Evolutionary conservation across 1,140 invertebrate genomes (phyloP).

Genomic region (Plectus sambesii): DNA sequence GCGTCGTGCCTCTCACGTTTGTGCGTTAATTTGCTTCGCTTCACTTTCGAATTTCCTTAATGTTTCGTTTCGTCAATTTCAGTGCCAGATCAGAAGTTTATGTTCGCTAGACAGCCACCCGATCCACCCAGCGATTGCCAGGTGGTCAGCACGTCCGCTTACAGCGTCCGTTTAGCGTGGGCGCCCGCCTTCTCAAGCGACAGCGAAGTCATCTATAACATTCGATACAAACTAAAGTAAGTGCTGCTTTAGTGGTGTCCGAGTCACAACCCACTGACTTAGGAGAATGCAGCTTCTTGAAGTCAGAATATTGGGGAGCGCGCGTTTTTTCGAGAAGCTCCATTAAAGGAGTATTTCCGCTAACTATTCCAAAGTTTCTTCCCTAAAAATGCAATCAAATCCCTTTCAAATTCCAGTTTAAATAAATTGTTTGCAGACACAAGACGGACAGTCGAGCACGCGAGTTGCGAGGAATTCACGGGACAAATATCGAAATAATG

Average conservation of each 20-base stretch:
- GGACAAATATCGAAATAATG: constrained; percentile 36
- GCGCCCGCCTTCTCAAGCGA: constrained; percentile 41
- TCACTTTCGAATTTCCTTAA: constrained; percentile 1
- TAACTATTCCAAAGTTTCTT: no score
- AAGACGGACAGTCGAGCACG: constrained; percentile 32
- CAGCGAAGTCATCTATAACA: constrained; percentile 40
- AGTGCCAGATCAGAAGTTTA: constrained; percentile 44
- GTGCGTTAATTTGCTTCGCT: constrained; percentile 21
- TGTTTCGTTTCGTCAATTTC: constrained; percentile 12
- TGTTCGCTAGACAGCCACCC: constrained; percentile 41
- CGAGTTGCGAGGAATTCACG: constrained; percentile 38
- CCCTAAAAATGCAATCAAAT: no score
- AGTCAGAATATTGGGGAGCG: no score
- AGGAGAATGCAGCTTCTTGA: no score
- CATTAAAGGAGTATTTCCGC: no score
- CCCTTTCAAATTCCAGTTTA: neutral
- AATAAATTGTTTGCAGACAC: constrained; percentile 24
- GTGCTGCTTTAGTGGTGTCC: no score
- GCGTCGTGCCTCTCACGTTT: constrained; percentile 30
- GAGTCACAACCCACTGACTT: no score
- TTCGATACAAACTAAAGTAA: constrained; percentile 42
- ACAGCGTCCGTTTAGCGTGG: constrained; percentile 42
- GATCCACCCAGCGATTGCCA: constrained; percentile 44
- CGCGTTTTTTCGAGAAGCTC: no score
- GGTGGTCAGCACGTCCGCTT: constrained; percentile 41